Evolutionary conservation across 2,113 vertebrate species (phyloP), one percentile per base, ranked within the genome.

Genomic region (Lepus timidus): DNA sequence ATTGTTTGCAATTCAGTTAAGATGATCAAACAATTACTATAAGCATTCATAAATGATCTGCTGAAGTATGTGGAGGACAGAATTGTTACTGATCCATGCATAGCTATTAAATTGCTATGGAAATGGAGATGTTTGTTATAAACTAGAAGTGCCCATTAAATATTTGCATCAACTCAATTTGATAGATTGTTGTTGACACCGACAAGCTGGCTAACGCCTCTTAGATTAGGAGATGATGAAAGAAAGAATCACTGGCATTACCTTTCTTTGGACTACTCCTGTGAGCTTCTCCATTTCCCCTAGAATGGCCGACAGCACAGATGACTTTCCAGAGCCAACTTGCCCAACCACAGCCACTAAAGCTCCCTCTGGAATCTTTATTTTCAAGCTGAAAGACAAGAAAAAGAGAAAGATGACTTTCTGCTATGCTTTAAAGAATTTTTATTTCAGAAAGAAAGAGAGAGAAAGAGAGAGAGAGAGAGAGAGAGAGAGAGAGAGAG

Each of bases 281-380:
- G 97, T 97, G 76, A 97, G 97, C 93, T 98, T 98, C 83, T 98
- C 97, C 97, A 98, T 98, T 97, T 99, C 98, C 58, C 98, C 98
- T 22, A 99, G 96, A 85, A 98, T 27, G 36, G 98, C 98, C 39
- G 98, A 98, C 62, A 99, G 97, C n/a, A 98, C 93, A 52, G 98
- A 98, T 29, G 98, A 99, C 73, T 99, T 99, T 95, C 98, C 98
- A 76, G 98, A 98, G 4, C 98, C 98, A 49, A 98, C 97, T 13
- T 98, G 98, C 14, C 98, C 98, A 23, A 98, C 97, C 83, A 98
- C 89, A 36, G 98, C 98, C 78, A 99, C 97, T 91, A 98, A 97
- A 3, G 96, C 94, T 27, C 98, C 97, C 36, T 97, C 97, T 39
- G 97, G 97, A 92, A 98, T 98, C 70, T 94, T 97, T 68, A 98